Percentiles rank a stretch among this genome's conserved stretches.
Conservation (phyloP, 1,140 invertebrate genomes). For the Brachionus rotundiformis region DNA sequence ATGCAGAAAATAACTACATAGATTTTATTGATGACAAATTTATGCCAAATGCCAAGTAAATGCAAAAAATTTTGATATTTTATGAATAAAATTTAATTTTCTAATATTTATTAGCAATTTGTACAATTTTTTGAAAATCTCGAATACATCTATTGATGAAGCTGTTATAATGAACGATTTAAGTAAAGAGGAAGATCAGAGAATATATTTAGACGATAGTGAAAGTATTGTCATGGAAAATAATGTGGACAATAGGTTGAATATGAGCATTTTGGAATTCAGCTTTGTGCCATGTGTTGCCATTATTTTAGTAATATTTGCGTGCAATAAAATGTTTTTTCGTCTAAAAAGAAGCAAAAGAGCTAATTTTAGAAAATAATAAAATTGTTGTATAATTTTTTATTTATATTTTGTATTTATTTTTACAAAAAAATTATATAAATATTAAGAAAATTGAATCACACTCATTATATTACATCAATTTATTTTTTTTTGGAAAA, state of each 20-base stretch:
- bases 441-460: too few relatives aligned
- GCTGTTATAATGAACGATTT: not conserved
- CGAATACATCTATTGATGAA: not conserved
- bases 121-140: not conserved
- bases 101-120: not conserved
- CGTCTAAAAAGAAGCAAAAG: not conserved
- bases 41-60: conserved; percentile 1
- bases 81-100: not conserved
- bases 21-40: not conserved
- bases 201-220: not conserved
- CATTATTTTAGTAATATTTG: not conserved
- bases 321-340: not conserved
- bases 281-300: not conserved
- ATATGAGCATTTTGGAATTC: not conserved
- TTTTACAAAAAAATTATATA: too few relatives aligned
- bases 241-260: not conserved
- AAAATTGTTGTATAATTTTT: not conserved
- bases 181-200: not conserved
- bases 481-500: too few relatives aligned
- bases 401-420: not conserved
- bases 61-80: not conserved
- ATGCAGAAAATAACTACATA: not conserved
- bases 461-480: too few relatives aligned
- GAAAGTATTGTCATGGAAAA: too few relatives aligned
- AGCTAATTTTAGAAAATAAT: conserved; percentile 7